A percentile compares a stretch with the other conserved stretches of the same genome.
Evolutionary conservation across 2,888 invertebrate species (phyloP).

Genomic region (Tetragonula carbonaria): DNA sequence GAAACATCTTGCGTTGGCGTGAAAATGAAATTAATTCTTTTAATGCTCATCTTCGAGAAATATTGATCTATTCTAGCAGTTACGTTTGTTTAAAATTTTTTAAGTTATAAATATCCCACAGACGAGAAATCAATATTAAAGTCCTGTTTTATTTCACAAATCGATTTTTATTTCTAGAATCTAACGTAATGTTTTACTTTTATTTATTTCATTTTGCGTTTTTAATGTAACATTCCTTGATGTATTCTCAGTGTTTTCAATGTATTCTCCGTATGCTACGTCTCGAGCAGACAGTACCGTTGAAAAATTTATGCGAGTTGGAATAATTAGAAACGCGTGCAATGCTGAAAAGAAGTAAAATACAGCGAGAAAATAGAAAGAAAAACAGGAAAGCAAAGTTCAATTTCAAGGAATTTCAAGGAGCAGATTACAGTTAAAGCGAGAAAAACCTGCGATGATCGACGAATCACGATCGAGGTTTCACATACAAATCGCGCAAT

Average conservation of each 20-base stretch:
- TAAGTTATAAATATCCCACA: no score
- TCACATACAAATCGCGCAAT: conserved; percentile 26
- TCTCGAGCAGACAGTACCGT: not conserved
- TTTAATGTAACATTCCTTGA: not conserved
- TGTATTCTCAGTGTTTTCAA: not conserved
- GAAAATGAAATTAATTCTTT: not conserved
- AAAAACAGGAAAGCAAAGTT: not conserved
- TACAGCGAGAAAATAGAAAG: not conserved
- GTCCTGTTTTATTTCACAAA: fast-evolving
- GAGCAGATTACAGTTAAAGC: not conserved
- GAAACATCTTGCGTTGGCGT: not conserved
- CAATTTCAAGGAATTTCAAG: not conserved
- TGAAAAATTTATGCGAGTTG: not conserved
- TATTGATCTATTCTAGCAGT: not conserved
- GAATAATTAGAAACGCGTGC: not conserved
- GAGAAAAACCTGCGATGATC: conserved; percentile 10
- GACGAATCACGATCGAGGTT: conserved; percentile 18
- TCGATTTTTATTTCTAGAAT: not conserved
- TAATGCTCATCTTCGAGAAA: not conserved
- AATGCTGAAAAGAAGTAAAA: not conserved
- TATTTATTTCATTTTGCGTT: not conserved
- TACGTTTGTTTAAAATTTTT: not conserved
- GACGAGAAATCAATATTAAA: not conserved
- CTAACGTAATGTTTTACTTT: not conserved
- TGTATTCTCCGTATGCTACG: not conserved